Evolutionary conservation across 1,140 invertebrate genomes (phyloP).

Genomic region (Saccostrea echinata): DNA sequence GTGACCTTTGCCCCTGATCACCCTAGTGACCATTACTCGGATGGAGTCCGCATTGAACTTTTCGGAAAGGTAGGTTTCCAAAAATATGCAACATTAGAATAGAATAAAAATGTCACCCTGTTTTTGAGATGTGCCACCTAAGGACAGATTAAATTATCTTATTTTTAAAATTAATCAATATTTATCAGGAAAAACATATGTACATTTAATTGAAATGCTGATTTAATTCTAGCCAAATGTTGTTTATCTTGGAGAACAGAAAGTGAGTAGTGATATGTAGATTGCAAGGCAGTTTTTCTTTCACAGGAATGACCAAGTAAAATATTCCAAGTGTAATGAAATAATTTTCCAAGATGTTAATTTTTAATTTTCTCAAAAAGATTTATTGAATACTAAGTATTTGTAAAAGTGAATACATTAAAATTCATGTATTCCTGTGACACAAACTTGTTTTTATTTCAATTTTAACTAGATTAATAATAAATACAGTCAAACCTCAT

Average conservation of each 20-base stretch:
- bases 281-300: neutral
- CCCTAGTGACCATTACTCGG: constrained; percentile 77
- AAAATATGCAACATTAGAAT: neutral
- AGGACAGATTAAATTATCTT: neutral
- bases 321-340: neutral
- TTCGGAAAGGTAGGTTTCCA: constrained; percentile 71
- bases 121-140: no score
- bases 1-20: constrained; percentile 80
- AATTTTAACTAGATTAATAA: no score
- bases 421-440: no score
- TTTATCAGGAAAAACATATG: neutral
- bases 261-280: neutral
- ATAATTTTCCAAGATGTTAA: no score
- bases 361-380: no score
- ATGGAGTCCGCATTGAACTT: constrained; percentile 76
- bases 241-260: constrained; percentile 1
- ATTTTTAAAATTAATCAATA: neutral
- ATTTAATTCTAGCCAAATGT: constrained; percentile 25
- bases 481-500: no score
- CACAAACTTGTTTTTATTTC: no score
- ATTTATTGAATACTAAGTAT: no score
- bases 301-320: neutral
- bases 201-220: neutral
- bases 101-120: neutral
- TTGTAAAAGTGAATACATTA: no score